These are phyloP conservation scores for Anguilla obscura DNA, from an alignment of 2,797 vertebrate species.

Conservation along the genomic window DNA sequence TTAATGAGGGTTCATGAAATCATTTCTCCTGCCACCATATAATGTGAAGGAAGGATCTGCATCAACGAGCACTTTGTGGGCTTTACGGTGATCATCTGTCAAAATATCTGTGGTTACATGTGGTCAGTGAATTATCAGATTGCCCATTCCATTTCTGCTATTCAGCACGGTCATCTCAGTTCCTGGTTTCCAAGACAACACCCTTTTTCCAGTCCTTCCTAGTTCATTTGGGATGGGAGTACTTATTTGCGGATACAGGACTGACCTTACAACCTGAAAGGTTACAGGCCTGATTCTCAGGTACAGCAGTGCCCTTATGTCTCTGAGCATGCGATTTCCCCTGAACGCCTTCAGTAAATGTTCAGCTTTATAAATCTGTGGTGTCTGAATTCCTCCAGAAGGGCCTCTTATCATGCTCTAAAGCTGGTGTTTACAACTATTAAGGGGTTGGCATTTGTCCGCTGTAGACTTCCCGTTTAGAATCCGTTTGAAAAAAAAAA, in stretches of 20 bases:
- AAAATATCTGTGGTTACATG: not conserved
- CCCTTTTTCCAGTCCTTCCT: not conserved
- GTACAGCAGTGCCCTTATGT: not conserved
- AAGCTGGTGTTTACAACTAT: not conserved
- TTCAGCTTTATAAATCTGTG: not conserved
- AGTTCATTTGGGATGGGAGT: not conserved
- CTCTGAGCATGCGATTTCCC: not conserved
- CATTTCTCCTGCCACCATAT: not conserved
- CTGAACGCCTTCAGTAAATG: not conserved
- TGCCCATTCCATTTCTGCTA: not conserved
- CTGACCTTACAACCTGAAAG: not conserved
- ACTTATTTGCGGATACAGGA: not conserved
- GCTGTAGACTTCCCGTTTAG: not conserved
- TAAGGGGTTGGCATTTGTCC: not conserved
- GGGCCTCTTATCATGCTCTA: not conserved
- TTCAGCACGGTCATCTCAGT: not conserved
- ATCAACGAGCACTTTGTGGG: not conserved
- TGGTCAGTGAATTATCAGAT: not conserved
- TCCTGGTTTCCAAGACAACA: not conserved
- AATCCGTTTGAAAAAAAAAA: not conserved
- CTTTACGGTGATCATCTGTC: not conserved
- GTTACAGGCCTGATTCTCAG: not conserved
- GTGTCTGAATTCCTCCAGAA: not conserved
- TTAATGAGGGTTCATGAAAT: not conserved
- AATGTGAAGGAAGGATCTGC: not conserved